Evolutionary conservation across 2,113 vertebrate genomes (phyloP).

Genomic region (Tangachromis dhanisi): DNA sequence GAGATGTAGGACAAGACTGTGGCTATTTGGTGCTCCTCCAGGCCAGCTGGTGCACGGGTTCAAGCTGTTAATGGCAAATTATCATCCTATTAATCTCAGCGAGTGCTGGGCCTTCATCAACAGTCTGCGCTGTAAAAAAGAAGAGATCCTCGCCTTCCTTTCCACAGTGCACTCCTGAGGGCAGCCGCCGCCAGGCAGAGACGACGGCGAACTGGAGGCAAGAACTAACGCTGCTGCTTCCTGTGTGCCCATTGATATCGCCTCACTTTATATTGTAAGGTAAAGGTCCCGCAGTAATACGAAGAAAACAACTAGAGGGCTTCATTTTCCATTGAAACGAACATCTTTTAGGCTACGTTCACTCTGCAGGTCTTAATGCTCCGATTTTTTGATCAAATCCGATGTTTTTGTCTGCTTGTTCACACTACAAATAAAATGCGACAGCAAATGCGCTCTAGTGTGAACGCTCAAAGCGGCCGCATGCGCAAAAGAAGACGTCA

Average conservation of each 20-base stretch:
- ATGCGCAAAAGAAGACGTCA: too few relatives aligned
- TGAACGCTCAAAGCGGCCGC: too few relatives aligned
- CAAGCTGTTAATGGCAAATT: slow-evolving; percentile 43
- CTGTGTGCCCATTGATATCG: not conserved
- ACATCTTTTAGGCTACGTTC: not conserved
- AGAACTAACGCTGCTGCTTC: not conserved
- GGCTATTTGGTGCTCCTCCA: slow-evolving; percentile 33
- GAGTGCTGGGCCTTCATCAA: slow-evolving; percentile 1
- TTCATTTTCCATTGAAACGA: not conserved
- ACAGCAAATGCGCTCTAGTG: too few relatives aligned
- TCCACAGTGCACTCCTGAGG: not conserved
- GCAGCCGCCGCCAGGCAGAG: not conserved
- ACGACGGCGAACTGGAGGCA: not conserved
- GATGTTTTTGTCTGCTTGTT: too few relatives aligned
- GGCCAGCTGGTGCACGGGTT: slow-evolving; percentile 29
- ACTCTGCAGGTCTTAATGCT: too few relatives aligned
- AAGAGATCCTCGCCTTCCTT: not conserved
- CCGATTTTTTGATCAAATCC: too few relatives aligned
- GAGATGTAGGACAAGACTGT: not conserved
- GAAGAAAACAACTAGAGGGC: not conserved
- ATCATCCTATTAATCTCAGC: slow-evolving; percentile 21
- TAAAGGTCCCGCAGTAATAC: not conserved
- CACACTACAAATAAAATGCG: too few relatives aligned
- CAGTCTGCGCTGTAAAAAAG: not conserved
- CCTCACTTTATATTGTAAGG: not conserved